phyloP scores from a whole-genome alignment of 1,140 invertebrate species.

The Achatina immaculata region DNA sequence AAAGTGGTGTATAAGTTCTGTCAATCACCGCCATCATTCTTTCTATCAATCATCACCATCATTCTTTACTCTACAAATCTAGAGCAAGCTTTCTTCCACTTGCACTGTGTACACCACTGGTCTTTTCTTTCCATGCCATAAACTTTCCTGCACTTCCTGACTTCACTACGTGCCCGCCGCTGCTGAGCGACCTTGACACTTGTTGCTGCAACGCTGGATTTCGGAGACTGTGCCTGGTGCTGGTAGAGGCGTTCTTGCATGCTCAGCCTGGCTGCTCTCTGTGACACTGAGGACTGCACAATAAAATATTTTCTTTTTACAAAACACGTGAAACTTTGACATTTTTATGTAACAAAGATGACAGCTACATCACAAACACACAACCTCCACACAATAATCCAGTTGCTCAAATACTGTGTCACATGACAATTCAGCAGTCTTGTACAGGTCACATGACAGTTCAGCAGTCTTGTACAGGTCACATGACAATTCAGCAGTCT shows the following conservation, averaged over 20 bases:
- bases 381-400: too few relatives aligned
- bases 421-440: too few relatives aligned
- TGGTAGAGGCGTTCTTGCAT: conserved; percentile 62
- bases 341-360: background rate
- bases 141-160: conserved; percentile 95
- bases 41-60: too few relatives aligned
- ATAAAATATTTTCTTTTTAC: background rate
- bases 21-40: too few relatives aligned
- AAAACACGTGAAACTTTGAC: too few relatives aligned
- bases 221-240: conserved; percentile 66
- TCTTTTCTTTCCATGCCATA: conserved; percentile 98
- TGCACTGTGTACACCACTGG: conserved; percentile 98
- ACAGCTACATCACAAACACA: background rate
- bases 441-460: too few relatives aligned
- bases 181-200: conserved; percentile 59
- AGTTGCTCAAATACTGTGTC: too few relatives aligned
- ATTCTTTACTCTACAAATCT: conserved; percentile 80
- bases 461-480: too few relatives aligned
- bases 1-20: too few relatives aligned
- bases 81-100: conserved; percentile 98
- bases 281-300: conserved; percentile 59
- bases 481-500: too few relatives aligned
- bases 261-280: conserved; percentile 51
- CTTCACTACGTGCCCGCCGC: conserved; percentile 75
- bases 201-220: conserved; percentile 73